Evolutionary conservation across 2,113 vertebrate species (phyloP).

Genomic region (Mohoua ochrocephala): DNA sequence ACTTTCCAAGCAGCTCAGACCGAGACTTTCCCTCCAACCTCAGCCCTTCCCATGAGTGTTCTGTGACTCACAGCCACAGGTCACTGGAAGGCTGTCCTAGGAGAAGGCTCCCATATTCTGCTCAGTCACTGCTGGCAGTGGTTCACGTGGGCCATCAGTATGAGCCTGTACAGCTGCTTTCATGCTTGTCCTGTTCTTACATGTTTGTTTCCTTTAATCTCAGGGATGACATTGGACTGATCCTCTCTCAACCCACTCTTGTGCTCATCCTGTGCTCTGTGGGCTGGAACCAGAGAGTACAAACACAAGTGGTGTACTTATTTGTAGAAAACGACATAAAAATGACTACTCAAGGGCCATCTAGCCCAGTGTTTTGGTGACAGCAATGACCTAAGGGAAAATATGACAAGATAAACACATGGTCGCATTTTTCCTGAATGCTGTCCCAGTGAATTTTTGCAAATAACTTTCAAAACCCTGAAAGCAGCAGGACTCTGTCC

Average conservation of each 20-base stretch:
- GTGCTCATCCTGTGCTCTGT: neutral
- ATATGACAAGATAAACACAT: slow-evolving; percentile 32
- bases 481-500: neutral
- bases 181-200: neutral
- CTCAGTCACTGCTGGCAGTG: neutral
- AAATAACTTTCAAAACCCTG: slow-evolving; percentile 20
- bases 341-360: neutral
- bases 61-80: neutral
- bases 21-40: neutral
- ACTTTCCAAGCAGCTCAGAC: neutral
- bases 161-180: neutral
- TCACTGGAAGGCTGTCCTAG: neutral
- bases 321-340: neutral
- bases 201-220: neutral
- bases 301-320: neutral
- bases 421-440: slow-evolving; percentile 39
- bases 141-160: neutral
- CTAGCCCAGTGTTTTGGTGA: neutral
- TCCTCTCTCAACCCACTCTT: neutral
- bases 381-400: neutral
- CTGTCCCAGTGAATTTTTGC: neutral
- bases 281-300: neutral
- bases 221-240: neutral
- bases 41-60: neutral
- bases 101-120: neutral